Base-by-base conservation (phyloP, 2,797 vertebrate species). In the Trachurus trachurus region DNA sequence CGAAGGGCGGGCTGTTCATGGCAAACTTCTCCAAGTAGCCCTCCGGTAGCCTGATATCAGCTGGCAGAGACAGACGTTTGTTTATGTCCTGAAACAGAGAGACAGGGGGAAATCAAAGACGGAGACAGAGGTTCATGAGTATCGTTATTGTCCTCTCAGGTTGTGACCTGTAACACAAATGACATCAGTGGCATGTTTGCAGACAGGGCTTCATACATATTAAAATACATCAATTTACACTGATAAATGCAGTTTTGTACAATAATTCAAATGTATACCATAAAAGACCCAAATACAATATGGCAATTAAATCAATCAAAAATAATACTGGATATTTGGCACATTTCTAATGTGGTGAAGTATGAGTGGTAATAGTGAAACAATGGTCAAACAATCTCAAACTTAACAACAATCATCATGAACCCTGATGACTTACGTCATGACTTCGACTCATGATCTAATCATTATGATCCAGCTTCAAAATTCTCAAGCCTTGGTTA, bases 21-120 rank as follows among this genome's bases (percentile, higher is more conserved):
- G 95, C 94, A 79, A 96, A 96, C 89, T 96, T 96, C 90, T 96
- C 95, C 80, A 96, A 87, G 90, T 96, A 96, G 56, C 95, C 95
- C 84, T 96, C 96, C 0, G 95, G 95, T 81, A 96, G 90, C 80
- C 95, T 93, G 85, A 96, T 95, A 57, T 96, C 96, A 81, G 95
- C 95, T 40, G 95, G 95, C 67, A 96, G 93, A 83, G 96, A 96
- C 79, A 96, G 85, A 52, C 96, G 95, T 69, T 96, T 96, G 91
- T 96, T 96, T 81, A 96, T 95, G 90, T 96, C 96, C 96, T 96
- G 88, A 74, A 88, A 84, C 13, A 89, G 31, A 89, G 12, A 71
- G 8, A 34, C 31, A 60, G 26, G 9, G 78, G 29, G 53, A 13
- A 50, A 10, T 60, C 11, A 71, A 16, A 60, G 2, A 9, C 6